Evolutionary conservation across 2,797 vertebrate species (phyloP).

Genomic region (Bufotes viridis): DNA sequence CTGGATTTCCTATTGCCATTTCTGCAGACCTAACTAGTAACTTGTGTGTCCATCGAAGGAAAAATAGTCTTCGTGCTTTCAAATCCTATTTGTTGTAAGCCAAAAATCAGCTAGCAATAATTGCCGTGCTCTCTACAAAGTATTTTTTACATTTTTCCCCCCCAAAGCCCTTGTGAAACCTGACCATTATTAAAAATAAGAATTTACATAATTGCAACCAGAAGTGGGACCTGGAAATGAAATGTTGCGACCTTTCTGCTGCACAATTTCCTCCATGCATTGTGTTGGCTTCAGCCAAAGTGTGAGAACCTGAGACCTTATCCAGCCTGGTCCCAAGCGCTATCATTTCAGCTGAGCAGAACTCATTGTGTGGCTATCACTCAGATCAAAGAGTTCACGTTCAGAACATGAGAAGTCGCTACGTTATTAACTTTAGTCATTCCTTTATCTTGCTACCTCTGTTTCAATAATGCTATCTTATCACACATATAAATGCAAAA

Average conservation of each 20-base stretch:
- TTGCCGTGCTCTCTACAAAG: conserved; percentile 25
- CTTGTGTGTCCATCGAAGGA: background rate
- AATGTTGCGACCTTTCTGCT: conserved; percentile 77
- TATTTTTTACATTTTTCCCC: background rate
- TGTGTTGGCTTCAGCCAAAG: conserved; percentile 73
- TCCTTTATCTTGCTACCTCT: conserved; percentile 10
- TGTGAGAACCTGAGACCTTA: conserved; percentile 72
- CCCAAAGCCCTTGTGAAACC: conserved; percentile 6
- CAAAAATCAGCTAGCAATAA: conserved; percentile 37
- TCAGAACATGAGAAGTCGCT: conserved; percentile 13
- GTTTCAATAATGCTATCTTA: conserved; percentile 43
- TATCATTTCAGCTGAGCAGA: conserved; percentile 15
- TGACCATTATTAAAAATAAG: conserved; percentile 61
- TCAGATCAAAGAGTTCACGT: conserved; percentile 19
- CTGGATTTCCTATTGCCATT: conserved; percentile 24
- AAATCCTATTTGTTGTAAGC: background rate
- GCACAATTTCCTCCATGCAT: conserved; percentile 78
- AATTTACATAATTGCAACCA: conserved; percentile 82
- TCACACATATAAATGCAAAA: conserved; percentile 14
- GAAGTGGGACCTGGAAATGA: conserved; percentile 82
- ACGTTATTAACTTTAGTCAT: conserved; percentile 21
- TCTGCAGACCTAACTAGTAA: conserved; percentile 27
- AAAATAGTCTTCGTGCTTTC: background rate
- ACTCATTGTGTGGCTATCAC: conserved; percentile 28
- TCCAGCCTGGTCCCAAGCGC: background rate